A percentile compares a stretch with the other conserved stretches of the same genome.
These are phyloP conservation scores for Dolichopus griseipennis DNA, from an alignment of 2,888 invertebrate genomes.

Conservation along the genomic window DNA sequence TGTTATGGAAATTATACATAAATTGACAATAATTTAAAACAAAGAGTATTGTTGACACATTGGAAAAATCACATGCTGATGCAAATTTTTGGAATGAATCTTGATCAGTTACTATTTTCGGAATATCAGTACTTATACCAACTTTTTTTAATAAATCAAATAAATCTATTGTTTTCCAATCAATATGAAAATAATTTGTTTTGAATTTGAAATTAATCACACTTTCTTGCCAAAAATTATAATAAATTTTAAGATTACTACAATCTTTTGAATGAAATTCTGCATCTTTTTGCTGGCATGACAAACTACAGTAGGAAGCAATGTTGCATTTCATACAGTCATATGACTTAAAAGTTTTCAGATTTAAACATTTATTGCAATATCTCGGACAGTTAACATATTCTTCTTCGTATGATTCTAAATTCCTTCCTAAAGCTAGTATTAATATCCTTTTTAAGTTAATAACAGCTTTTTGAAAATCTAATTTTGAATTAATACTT, in stretches of 20 bases:
- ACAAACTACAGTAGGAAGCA: constrained; percentile 28
- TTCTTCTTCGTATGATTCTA: constrained; percentile 29
- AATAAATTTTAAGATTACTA: constrained; percentile 27
- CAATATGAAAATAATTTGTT: background rate
- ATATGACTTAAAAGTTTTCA: constrained; percentile 20
- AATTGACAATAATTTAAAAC: constrained; percentile 23
- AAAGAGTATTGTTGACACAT: constrained; percentile 30
- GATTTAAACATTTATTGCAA: constrained; percentile 30
- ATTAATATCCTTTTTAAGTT: constrained; percentile 28
- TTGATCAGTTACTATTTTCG: constrained; percentile 22
- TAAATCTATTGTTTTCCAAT: constrained; percentile 23
- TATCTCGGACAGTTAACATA: constrained; percentile 30
- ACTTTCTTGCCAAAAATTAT: constrained; percentile 27
- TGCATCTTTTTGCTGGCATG: constrained; percentile 26
- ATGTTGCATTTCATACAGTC: constrained; percentile 27
- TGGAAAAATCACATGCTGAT: constrained; percentile 31
- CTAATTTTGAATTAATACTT: constrained; percentile 17
- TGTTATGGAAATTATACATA: constrained; percentile 10
- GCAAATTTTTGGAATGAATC: constrained; percentile 28
- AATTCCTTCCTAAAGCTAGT: constrained; percentile 24
- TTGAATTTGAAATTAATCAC: constrained; percentile 8
- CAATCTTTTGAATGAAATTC: constrained; percentile 28
- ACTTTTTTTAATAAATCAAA: constrained; percentile 23
- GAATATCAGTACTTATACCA: constrained; percentile 20
- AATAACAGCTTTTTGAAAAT: constrained; percentile 25